These are phyloP conservation scores for Nesoenas mayeri DNA, from an alignment of 2,113 vertebrate genomes.

Conservation along the genomic window DNA sequence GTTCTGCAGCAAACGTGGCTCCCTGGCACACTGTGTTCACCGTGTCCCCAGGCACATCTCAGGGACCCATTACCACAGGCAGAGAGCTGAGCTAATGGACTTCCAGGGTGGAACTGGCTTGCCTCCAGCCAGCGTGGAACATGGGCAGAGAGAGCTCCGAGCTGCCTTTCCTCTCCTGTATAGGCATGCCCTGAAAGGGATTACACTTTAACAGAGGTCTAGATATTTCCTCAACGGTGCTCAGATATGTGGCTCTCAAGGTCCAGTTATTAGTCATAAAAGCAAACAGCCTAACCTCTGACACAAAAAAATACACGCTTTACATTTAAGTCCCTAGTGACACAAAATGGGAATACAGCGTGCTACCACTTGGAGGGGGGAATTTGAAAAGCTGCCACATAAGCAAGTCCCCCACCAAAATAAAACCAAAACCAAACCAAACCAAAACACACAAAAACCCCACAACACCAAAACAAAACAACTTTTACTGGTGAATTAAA, in stretches of 20 bases:
- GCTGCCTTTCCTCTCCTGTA: background rate
- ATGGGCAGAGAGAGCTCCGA: background rate
- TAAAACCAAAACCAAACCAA: background rate
- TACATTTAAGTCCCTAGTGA: background rate
- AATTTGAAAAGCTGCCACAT: background rate
- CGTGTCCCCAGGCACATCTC: background rate
- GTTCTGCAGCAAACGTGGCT: background rate
- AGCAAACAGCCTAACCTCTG: conserved; percentile 53
- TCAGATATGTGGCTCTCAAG: conserved; percentile 53
- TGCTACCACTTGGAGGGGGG: background rate
- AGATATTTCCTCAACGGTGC: conserved; percentile 20
- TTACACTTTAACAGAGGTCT: conserved; percentile 65
- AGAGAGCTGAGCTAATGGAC: background rate
- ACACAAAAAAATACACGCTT: background rate
- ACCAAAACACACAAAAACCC: background rate
- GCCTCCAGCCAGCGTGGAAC: background rate
- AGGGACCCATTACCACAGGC: background rate
- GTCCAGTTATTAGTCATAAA: conserved; percentile 51
- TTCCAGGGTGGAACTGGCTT: background rate
- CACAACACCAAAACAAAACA: background rate
- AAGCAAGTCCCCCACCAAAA: background rate
- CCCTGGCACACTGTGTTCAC: background rate
- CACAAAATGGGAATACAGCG: background rate
- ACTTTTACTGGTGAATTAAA: background rate
- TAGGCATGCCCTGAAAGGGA: background rate